Base-by-base conservation (phyloP, 2,888 invertebrate genomes). In the Pseudococcus jackbeardsleyi region DNA sequence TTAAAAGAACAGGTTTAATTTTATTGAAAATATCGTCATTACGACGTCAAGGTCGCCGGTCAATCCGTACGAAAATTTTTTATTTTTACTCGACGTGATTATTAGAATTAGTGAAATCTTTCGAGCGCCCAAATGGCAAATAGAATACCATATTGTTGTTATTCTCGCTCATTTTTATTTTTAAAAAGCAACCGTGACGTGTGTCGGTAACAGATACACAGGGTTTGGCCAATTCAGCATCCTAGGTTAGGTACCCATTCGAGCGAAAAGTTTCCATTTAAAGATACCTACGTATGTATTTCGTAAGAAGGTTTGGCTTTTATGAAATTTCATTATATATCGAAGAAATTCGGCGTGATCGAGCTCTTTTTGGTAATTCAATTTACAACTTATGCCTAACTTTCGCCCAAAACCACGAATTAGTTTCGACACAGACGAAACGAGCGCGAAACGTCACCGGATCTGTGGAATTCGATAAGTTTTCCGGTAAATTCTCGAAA, bases 1-100 rank as follows among this genome's bases (percentile, higher is more conserved):
- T 72, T 72, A 39, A 64, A 72, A 72, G 9, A 72, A 72, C 72
- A 72, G 72, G 72, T 72, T 72, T 72, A 72, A 72, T 72, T 72
- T 39, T 72, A 72, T 72, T 72, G 72, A 72, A 72, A 72, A 72
- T 72, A 33, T 72, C 1, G 12, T 33, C 33, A 33, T 33, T 17
- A 33, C 9, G 33, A 72, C 72, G 39, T 33, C 72, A 72, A 72
- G 72, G 72, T 72, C 72, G 15, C 17, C 17, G 33, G 12, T 33
- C 33, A 72, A 33, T 72, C 17, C 33, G 26, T 33, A 33, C 26
- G 9, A 42, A 42, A 72, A 72, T 17, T 33, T 26, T 72, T 72
- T 64, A 64, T 72, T 72, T 72, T 72, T 33, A 33, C 72, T 17
- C 33, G 11, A 22, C 9, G 33, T 9, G 39, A 72, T 72, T 33